Evolutionary conservation across 2,888 invertebrate genomes (phyloP).

Genomic region (Synergus japonicus): DNA sequence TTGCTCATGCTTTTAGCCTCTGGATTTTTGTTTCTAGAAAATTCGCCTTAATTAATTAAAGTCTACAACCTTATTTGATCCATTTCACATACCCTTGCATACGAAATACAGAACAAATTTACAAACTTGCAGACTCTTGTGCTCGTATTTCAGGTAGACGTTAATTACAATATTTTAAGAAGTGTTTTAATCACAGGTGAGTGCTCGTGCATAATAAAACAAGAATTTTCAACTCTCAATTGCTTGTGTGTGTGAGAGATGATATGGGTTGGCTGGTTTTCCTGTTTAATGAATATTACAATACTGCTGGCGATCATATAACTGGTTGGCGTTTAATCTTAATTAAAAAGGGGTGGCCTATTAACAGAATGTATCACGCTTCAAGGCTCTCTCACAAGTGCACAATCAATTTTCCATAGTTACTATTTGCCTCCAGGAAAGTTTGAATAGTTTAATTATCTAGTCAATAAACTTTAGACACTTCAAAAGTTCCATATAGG

Average conservation of each 20-base stretch:
- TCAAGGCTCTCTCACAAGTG: background rate
- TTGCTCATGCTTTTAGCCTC: no score
- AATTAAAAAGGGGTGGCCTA: conserved; percentile 32
- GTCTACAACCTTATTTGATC: background rate
- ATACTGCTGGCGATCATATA: background rate
- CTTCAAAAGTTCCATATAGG: background rate
- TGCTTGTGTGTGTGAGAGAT: background rate
- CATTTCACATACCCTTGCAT: background rate
- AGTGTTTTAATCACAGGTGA: background rate
- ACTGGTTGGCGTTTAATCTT: background rate
- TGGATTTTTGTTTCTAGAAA: background rate
- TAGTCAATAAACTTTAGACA: background rate
- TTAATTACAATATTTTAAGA: background rate
- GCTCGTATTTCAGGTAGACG: background rate
- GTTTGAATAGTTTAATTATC: conserved; percentile 9
- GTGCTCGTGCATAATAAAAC: background rate
- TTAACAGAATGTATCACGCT: background rate
- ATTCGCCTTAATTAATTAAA: conserved; percentile 2
- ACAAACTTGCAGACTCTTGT: background rate
- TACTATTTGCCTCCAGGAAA: background rate
- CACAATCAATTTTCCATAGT: conserved; percentile 6
- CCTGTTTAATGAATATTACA: background rate
- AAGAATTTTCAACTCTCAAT: background rate
- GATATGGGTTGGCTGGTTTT: background rate
- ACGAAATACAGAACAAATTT: background rate